phyloP scores from a whole-genome alignment of 2,113 vertebrate species.

The Oxyura jamaicensis region DNA sequence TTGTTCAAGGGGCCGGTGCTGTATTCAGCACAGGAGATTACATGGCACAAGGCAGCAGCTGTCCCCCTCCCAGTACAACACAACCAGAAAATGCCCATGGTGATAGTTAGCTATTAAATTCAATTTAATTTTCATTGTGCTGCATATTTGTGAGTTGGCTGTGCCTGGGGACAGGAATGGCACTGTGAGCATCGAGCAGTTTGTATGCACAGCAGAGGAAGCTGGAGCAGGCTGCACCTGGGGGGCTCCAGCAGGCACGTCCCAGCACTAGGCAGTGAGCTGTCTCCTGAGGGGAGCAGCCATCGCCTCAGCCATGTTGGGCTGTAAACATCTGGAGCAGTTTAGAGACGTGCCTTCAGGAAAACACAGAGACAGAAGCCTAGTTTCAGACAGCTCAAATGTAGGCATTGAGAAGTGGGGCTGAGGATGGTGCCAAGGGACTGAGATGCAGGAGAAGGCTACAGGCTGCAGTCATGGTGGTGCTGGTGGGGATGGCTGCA shows the following conservation, averaged over 20 bases:
- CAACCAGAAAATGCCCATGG: constrained; percentile 32
- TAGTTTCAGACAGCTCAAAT: neutral
- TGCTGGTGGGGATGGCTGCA: neutral
- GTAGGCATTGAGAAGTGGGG: fast-evolving
- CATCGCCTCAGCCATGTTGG: neutral
- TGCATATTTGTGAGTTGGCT: constrained; percentile 16
- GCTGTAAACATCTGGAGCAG: neutral
- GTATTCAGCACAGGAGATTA: neutral
- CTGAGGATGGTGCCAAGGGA: neutral
- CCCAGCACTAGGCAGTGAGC: fast-evolving
- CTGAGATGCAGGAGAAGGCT: neutral
- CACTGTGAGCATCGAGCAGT: fast-evolving
- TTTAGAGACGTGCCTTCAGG: neutral
- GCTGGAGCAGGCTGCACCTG: neutral
- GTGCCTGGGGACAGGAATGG: neutral
- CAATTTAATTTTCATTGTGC: constrained; percentile 31
- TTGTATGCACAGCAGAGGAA: neutral
- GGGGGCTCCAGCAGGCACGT: neutral
- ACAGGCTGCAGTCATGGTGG: neutral
- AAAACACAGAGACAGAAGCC: neutral
- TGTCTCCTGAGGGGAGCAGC: neutral
- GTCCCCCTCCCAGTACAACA: neutral
- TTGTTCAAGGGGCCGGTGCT: neutral
- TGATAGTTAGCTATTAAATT: constrained; percentile 52
- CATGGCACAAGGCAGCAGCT: neutral